Base-by-base conservation (phyloP, 2,113 vertebrate genomes). In the Ranitomeya imitator region DNA sequence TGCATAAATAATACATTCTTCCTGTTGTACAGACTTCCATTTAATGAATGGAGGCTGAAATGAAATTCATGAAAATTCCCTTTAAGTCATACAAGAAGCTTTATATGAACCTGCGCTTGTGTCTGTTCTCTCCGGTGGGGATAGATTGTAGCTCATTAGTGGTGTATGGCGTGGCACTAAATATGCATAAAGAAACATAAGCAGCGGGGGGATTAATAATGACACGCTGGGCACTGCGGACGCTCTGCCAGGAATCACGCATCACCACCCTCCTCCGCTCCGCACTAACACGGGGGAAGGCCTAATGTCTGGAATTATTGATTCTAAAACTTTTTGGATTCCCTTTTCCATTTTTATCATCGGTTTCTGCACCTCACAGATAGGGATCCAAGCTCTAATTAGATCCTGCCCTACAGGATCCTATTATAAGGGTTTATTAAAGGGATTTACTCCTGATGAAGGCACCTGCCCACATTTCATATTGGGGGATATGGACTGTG, bases 101-200 rank as follows among this genome's bases (percentile, higher is more conserved):
- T 45, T 45, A 57, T 57, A 13, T 57, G 55, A 69, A 86, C 16
- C 71, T 16, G 71, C 55, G n/a, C 69, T 12, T 8, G 59, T 21
- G 18, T 65, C 31, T 65, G 57, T 37, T 63, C 37, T 52, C 54
- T 73, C 54, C 57, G 18, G 23, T 77, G 69, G 84, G 84, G 76
- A 61, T 77, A 77, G 84, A 61, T 76, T 77, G 71, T 8, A 52
- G 19, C 84, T 77, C 84, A 77, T 86, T 86, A 77, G 54, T 13
- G 61, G 84, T 77, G 84, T 86, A 55, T 61, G 71, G 84, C 21
- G 71, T 67, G 84, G 71, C 69, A 51, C 54, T 61, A 51, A 86
- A 77, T 60, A 77, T 73, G 54, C 54, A 86, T 77, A 76, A 85
- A 86, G 55, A 67, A 83, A 83, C 81, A 65, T 51, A 83, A 83